phyloP scores from a whole-genome alignment of 37 sponge, comb jelly and placozoan species.

The Axinella damicornis region DNA sequence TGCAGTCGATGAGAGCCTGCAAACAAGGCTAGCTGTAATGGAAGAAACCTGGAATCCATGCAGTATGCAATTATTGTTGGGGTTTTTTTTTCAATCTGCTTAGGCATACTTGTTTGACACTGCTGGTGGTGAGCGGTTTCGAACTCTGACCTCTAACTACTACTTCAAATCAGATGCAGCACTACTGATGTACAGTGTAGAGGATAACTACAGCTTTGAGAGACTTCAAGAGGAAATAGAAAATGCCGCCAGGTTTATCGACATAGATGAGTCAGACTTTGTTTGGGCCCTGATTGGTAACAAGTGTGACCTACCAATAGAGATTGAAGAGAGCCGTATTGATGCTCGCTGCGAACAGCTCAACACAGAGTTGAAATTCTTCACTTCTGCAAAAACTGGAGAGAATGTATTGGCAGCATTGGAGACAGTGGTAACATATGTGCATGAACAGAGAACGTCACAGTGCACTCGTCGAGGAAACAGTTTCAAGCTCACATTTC shows the following conservation, averaged over 20 bases:
- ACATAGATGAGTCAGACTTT: conserved; percentile 26
- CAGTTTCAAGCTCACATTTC: no score
- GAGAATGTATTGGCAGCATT: conserved; percentile 47
- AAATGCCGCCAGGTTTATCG: conserved; percentile 43
- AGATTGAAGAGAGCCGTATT: conserved; percentile 13
- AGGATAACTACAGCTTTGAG: conserved; percentile 40
- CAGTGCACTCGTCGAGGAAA: background rate
- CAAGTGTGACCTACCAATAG: conserved; percentile 50
- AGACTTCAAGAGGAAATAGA: conserved; percentile 31
- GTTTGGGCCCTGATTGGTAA: conserved; percentile 68
- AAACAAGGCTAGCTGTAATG: no score
- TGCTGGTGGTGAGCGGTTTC: conserved; percentile 78
- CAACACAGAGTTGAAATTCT: background rate
- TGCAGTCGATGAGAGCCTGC: no score
- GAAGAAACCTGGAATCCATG: no score
- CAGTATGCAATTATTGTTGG: no score
- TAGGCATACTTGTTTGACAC: conserved; percentile 78
- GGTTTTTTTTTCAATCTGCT: background rate
- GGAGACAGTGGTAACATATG: conserved; percentile 5
- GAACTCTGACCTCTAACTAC: conserved; percentile 86
- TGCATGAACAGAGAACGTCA: background rate
- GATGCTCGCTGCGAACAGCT: conserved; percentile 13
- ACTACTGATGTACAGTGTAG: conserved; percentile 73
- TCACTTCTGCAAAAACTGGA: conserved; percentile 61
- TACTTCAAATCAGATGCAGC: conserved; percentile 74